Percentiles rank a stretch among this genome's conserved stretches.
These are phyloP conservation scores for Salmo trutta DNA, from an alignment of 2,797 vertebrate species.

Conservation along the genomic window DNA sequence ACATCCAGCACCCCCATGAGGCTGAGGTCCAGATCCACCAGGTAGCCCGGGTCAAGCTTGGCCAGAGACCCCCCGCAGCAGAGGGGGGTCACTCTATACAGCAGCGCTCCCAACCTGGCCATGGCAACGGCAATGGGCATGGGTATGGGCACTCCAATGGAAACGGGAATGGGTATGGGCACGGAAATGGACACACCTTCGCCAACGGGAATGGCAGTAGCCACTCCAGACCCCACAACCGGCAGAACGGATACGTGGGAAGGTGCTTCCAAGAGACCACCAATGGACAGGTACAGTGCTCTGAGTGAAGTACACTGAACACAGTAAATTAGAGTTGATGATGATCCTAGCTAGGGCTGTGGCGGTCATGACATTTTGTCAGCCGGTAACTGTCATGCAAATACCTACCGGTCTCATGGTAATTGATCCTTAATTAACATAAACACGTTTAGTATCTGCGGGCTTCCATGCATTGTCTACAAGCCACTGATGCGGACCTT, in stretches of 20 bases:
- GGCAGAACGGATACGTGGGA: constrained; percentile 74
- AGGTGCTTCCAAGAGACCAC: constrained; percentile 87
- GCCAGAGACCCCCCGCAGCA: constrained; percentile 70
- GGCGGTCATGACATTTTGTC: no score
- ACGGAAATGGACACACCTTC: constrained; percentile 64
- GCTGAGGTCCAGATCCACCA: constrained; percentile 91
- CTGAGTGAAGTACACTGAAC: neutral
- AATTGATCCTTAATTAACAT: no score
- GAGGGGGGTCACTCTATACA: constrained; percentile 80
- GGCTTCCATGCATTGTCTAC: no score
- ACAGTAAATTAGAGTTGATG: neutral
- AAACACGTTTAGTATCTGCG: no score
- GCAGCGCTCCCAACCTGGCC: constrained; percentile 74
- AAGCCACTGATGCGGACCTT: no score
- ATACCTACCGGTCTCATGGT: no score
- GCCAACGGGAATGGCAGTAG: constrained; percentile 42
- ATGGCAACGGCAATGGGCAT: constrained; percentile 35
- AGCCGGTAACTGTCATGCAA: no score
- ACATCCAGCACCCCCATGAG: constrained; percentile 90
- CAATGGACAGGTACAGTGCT: constrained; percentile 85
- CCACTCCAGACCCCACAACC: constrained; percentile 52
- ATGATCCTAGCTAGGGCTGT: no score
- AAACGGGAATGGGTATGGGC: constrained; percentile 50
- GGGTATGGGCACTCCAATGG: constrained; percentile 43
- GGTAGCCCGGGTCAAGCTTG: constrained; percentile 86